A percentile compares a stretch with the other conserved stretches of the same genome.
Conservation (phyloP, 2,888 invertebrate genomes). For the Cheilosia vernalis region DNA sequence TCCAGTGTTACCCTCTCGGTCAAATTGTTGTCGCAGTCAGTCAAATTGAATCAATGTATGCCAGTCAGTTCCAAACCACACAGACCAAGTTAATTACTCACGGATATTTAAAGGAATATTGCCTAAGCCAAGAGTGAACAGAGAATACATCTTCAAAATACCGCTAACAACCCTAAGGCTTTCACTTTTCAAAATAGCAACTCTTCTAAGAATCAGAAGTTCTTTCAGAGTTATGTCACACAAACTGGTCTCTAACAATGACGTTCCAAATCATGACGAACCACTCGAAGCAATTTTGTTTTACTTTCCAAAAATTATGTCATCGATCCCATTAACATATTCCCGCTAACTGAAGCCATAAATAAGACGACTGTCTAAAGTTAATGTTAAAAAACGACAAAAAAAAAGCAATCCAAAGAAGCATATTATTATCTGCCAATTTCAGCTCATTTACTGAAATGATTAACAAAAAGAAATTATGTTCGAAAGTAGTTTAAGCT, state of each 20-base stretch:
- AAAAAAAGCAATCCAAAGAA: constrained; percentile 8
- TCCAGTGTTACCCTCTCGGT: no score
- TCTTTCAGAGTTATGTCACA: constrained; percentile 1
- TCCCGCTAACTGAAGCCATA: constrained; percentile 24
- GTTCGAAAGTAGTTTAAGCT: constrained; percentile 9
- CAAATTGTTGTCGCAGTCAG: no score
- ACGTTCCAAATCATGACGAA: neutral
- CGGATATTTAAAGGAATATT: no score
- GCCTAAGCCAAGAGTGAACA: no score
- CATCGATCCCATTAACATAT: constrained; percentile 21
- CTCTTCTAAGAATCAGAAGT: neutral
- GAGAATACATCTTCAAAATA: no score
- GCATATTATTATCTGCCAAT: neutral
- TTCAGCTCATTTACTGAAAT: constrained; percentile 26
- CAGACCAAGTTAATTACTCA: no score
- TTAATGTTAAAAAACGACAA: neutral
- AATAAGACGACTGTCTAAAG: constrained; percentile 11
- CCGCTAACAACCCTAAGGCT: no score
- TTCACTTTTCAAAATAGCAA: neutral
- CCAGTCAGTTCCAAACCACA: no score
- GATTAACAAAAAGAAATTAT: constrained; percentile 39
- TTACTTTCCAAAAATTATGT: constrained; percentile 7
- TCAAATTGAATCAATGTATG: no score
- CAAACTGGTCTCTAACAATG: neutral
- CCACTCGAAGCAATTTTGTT: neutral